Conservation (phyloP, 2,888 invertebrate genomes). For the Lithophane socia region DNA sequence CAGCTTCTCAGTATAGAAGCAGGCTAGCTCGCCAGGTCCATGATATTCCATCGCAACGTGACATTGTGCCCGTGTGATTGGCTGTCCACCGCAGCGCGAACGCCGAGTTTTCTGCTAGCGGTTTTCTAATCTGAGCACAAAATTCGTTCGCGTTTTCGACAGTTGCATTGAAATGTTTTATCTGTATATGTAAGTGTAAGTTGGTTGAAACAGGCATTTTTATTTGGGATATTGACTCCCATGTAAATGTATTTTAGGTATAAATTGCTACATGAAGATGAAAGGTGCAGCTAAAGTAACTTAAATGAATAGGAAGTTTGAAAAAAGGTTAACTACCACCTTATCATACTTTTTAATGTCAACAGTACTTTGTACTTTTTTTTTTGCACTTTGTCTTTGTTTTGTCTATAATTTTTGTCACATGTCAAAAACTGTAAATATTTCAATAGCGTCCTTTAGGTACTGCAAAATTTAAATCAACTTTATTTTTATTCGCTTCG, state of each 20-base stretch:
- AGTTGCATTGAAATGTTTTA: slow-evolving; percentile 68
- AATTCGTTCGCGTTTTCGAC: slow-evolving; percentile 78
- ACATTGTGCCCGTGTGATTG: slow-evolving; percentile 72
- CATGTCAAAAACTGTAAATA: slow-evolving; percentile 46
- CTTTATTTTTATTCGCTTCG: neutral
- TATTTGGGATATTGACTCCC: slow-evolving; percentile 21
- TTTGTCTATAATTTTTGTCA: slow-evolving; percentile 23
- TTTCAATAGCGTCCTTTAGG: slow-evolving; percentile 7
- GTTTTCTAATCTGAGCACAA: slow-evolving; percentile 83
- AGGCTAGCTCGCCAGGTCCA: slow-evolving; percentile 14
- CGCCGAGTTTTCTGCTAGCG: slow-evolving; percentile 81
- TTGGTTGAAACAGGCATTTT: slow-evolving; percentile 45
- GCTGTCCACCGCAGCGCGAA: slow-evolving; percentile 68
- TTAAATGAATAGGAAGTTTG: neutral
- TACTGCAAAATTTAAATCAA: slow-evolving; percentile 14
- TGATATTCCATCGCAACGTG: slow-evolving; percentile 61
- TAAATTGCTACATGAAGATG: neutral
- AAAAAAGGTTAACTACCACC: neutral
- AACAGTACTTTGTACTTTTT: neutral
- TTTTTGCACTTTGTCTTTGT: neutral
- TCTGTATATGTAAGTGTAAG: slow-evolving; percentile 2
- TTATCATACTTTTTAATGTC: neutral
- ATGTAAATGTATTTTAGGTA: neutral
- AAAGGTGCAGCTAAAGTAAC: neutral
- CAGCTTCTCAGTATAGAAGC: slow-evolving; percentile 18